Evolutionary conservation across 2,113 vertebrate genomes (phyloP), one percentile per base, ranked within the genome.

Genomic region (Semnopithecus entellus): DNA sequence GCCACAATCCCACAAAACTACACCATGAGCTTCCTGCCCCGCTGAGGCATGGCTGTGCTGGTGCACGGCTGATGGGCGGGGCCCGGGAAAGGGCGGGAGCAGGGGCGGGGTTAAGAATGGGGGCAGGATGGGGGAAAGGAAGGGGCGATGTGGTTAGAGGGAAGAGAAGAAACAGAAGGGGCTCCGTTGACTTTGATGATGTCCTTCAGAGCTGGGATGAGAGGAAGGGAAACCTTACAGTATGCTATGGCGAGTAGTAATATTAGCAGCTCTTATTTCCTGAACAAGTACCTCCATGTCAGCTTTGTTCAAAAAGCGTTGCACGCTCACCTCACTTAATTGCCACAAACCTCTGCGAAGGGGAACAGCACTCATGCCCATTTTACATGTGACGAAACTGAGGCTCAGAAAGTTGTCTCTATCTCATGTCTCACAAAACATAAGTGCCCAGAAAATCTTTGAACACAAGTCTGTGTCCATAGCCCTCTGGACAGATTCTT

Each of bases 11-110:
- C 97, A 55, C 79, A 2, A 18, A 72, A 6, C 1, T 98, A 97
- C 55, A 91, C 96, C 68, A 92, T 98, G 85, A 93, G 94, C 66
- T 97, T 98, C 55, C 20, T 80, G 48, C 79, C 97, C 3, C 82
- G 40, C 50, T 97, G 68, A 97, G 2, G 4, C 1, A 13, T 55
- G 45, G 1, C 4, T 20, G 3, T 4, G 11, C 0, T 4, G 5
- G 13, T 55, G 40, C 64, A 0, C 23, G 12, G 5, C n/a, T 38
- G 1, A 3, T 22, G 61, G 18, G 40, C 14, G 45, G 45, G 23
- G n/a, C n/a, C n/a, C n/a, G n/a, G n/a, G n/a, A n/a, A n/a, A n/a
- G n/a, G n/a, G n/a, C n/a, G n/a, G n/a, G n/a, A n/a, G n/a, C n/a
- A n/a, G n/a, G n/a, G n/a, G n/a, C n/a, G n/a, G n/a, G n/a, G n/a